A percentile compares a stretch with the other conserved stretches of the same genome.
These are phyloP conservation scores for Andrena hattorfiana DNA, from an alignment of 2,888 invertebrate species.

Conservation along the genomic window DNA sequence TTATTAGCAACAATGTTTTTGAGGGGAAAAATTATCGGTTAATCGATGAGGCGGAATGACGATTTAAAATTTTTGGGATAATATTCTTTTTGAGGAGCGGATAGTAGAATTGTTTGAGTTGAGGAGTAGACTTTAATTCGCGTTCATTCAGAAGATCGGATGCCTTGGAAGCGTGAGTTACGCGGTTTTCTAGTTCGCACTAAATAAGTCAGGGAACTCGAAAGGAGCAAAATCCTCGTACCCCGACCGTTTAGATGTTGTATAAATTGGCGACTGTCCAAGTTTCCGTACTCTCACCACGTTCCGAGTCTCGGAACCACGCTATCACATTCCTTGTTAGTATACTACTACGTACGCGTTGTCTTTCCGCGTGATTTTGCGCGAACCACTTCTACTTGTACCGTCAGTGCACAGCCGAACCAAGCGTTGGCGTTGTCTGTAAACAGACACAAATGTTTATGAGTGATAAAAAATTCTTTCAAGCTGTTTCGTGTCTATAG, in stretches of 20 bases:
- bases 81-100: not conserved
- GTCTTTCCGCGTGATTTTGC: constrained; percentile 53
- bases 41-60: not conserved
- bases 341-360: constrained; percentile 33
- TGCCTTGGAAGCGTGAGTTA: constrained; percentile 7
- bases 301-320: constrained; percentile 38
- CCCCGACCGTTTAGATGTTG: constrained; percentile 67
- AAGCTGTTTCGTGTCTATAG: not conserved
- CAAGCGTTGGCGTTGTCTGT: constrained; percentile 5
- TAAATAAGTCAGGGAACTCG: constrained; percentile 68
- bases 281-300: constrained; percentile 68
- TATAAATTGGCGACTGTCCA: constrained; percentile 75
- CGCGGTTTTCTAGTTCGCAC: constrained; percentile 23
- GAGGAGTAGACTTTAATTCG: not conserved
- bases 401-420: not conserved
- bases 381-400: constrained; percentile 37
- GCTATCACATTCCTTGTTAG: constrained; percentile 68
- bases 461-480: not conserved
- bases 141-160: not conserved
- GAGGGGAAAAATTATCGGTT: too few species aligned
- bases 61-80: not conserved
- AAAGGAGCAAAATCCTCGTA: constrained; percentile 71
- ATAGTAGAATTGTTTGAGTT: not conserved
- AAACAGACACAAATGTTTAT: constrained; percentile 26
- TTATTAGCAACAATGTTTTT: too few species aligned